Conservation (phyloP, 2,113 vertebrate species). For the Rhegmatorhina hoffmannsi region DNA sequence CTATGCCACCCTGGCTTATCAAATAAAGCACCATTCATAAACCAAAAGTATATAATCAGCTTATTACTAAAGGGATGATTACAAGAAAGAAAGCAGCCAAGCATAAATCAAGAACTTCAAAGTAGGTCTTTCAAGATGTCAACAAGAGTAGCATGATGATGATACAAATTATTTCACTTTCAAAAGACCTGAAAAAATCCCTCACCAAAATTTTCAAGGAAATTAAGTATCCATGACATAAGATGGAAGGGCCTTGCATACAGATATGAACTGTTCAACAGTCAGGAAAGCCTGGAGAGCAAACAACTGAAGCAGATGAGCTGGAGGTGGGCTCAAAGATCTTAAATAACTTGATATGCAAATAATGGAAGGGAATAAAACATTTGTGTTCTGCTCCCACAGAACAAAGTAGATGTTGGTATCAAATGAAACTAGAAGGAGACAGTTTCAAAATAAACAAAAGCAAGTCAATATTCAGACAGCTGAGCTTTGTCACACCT, state of each 20-base stretch:
- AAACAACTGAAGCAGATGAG: neutral
- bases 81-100: neutral
- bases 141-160: neutral
- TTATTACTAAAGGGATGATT: neutral
- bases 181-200: neutral
- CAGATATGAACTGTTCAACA: neutral
- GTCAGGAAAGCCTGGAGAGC: neutral
- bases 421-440: neutral
- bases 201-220: neutral
- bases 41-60: neutral
- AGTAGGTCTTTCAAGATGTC: neutral
- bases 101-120: neutral
- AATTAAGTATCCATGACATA: neutral
- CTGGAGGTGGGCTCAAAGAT: neutral
- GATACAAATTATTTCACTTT: neutral
- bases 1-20: neutral
- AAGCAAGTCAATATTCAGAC: neutral
- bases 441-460: neutral
- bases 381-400: neutral
- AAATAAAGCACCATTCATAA: neutral
- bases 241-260: neutral
- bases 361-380: neutral
- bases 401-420: neutral
- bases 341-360: neutral
- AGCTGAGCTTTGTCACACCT: neutral